Conservation (phyloP, 2,888 invertebrate species). For the Osmoderma eremita region DNA sequence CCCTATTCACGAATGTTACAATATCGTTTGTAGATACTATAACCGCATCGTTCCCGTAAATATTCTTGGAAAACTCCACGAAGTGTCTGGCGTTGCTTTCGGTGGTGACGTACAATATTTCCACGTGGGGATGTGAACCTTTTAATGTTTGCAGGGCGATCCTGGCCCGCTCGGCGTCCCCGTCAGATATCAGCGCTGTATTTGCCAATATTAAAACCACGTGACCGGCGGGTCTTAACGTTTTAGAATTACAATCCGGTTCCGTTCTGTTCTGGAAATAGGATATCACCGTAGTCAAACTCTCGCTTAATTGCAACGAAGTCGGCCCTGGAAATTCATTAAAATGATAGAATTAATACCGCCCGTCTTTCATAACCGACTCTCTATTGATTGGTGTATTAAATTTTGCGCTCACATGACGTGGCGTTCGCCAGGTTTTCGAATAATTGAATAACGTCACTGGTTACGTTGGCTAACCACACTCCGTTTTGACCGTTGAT, state of each 20-base stretch:
- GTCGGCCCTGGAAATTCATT: constrained; percentile 65
- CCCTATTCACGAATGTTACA: constrained; percentile 51
- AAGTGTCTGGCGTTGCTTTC: constrained; percentile 61
- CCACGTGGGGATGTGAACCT: constrained; percentile 66
- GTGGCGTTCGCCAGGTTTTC: constrained; percentile 27
- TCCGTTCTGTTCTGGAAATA: constrained; percentile 65
- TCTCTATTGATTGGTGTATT: no score
- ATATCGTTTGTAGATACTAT: constrained; percentile 55
- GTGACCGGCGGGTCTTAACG: constrained; percentile 64
- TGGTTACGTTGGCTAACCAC: constrained; percentile 70
- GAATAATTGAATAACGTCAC: constrained; percentile 66
- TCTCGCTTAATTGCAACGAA: constrained; percentile 65
- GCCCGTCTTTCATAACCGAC: no score
- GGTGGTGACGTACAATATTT: constrained; percentile 67
- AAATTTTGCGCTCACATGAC: constrained; percentile 31
- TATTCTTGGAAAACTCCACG: constrained; percentile 64
- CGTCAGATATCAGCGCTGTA: constrained; percentile 63
- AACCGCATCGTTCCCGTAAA: constrained; percentile 66
- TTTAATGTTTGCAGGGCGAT: constrained; percentile 65
- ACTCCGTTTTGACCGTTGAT: constrained; percentile 72
- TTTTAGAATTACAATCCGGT: constrained; percentile 57
- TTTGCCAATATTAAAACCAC: constrained; percentile 68
- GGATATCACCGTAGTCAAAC: constrained; percentile 65
- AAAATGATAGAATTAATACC: no score
- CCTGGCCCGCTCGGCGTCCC: constrained; percentile 63